A percentile compares a stretch with the other conserved stretches of the same genome.
Evolutionary conservation across 2,888 invertebrate genomes (phyloP).

Genomic region (Corbicula japonica): DNA sequence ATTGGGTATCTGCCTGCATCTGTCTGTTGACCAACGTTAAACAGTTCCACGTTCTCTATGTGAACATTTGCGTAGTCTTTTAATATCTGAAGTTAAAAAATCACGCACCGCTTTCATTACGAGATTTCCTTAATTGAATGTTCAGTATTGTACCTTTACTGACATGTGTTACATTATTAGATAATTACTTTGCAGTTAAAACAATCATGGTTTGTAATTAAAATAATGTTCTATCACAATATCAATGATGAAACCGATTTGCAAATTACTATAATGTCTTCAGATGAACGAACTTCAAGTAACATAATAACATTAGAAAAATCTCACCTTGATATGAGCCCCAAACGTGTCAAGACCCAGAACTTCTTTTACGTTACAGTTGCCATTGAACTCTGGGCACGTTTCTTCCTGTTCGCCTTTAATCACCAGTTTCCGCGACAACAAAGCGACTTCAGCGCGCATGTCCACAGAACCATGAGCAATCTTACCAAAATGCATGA

Average conservation of each 20-base stretch:
- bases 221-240: too few relatives aligned
- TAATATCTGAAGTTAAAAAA: conserved; percentile 65
- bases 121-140: too few relatives aligned
- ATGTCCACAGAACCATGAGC: conserved; percentile 56
- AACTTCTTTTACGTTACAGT: conserved; percentile 56
- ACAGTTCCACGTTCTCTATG: conserved; percentile 80
- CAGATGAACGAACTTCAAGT: too few relatives aligned
- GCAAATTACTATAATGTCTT: too few relatives aligned
- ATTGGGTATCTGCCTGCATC: conserved; percentile 78
- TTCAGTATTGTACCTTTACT: too few relatives aligned
- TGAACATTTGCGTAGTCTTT: conserved; percentile 69
- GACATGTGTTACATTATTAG: too few relatives aligned
- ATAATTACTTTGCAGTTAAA: too few relatives aligned
- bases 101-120: too few relatives aligned
- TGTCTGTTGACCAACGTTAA: conserved; percentile 81
- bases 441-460: conserved; percentile 69
- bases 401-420: conserved; percentile 60
- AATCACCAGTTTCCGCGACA: conserved; percentile 66
- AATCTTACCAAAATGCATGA: conserved; percentile 58
- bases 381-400: conserved; percentile 55
- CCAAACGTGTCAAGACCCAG: conserved; percentile 72
- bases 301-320: neutral
- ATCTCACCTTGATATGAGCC: conserved; percentile 74
- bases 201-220: too few relatives aligned
- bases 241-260: too few relatives aligned